Conservation (phyloP, 1,140 invertebrate species). For the Kradibia gibbosae region DNA sequence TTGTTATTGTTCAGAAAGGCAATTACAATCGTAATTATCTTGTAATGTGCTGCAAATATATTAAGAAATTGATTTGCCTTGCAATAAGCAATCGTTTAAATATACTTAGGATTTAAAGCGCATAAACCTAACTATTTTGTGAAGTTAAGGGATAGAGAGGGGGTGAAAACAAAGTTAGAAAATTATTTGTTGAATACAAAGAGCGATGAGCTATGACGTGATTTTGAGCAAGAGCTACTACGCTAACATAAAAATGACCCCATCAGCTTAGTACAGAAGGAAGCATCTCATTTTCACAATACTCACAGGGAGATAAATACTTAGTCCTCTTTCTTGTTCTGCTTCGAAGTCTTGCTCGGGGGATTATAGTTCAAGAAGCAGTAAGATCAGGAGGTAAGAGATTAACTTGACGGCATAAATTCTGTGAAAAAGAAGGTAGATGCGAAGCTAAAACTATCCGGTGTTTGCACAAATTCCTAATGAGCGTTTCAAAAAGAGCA, state of each 20-base stretch:
- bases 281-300: background rate
- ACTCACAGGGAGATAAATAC: background rate
- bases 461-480: conserved; percentile 30
- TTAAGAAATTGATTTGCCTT: too few relatives aligned
- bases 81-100: too few relatives aligned
- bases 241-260: background rate
- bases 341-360: background rate
- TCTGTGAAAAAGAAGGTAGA: background rate
- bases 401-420: background rate
- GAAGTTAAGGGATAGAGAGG: too few relatives aligned
- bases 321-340: background rate
- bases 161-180: too few relatives aligned
- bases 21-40: too few relatives aligned
- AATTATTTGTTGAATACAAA: too few relatives aligned
- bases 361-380: background rate
- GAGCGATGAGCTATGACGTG: too few relatives aligned
- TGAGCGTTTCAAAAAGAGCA: background rate
- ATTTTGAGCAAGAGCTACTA: background rate
- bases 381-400: background rate
- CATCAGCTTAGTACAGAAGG: background rate
- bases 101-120: too few relatives aligned
- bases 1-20: too few relatives aligned
- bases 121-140: too few relatives aligned
- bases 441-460: too few relatives aligned
- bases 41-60: too few relatives aligned